A percentile compares a stretch with the other conserved stretches of the same genome.
Conservation (phyloP, 2,888 invertebrate species). For the Oligia latruncula region DNA sequence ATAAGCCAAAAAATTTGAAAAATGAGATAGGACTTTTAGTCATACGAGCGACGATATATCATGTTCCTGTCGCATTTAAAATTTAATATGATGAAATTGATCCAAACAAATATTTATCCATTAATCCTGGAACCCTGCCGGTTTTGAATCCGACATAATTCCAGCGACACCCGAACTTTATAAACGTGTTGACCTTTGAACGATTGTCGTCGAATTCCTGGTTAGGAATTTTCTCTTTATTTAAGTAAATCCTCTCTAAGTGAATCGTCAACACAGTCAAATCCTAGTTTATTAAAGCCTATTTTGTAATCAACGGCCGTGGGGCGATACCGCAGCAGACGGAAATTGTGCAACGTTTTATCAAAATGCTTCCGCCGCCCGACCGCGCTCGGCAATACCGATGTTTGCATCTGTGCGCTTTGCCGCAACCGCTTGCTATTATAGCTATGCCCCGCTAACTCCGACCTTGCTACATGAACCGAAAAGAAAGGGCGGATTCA, state of each 20-base stretch:
- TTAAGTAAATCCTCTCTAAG: slow-evolving; percentile 7
- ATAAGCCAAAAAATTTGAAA: too few relatives aligned
- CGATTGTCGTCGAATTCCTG: background rate
- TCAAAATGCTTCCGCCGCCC: slow-evolving; percentile 79
- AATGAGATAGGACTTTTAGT: too few relatives aligned
- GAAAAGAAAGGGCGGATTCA: slow-evolving; percentile 43
- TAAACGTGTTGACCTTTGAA: slow-evolving; percentile 33
- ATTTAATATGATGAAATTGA: slow-evolving; percentile 59
- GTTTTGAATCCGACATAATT: slow-evolving; percentile 36
- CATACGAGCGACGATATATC: slow-evolving; percentile 57
- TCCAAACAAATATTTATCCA: slow-evolving; percentile 30
- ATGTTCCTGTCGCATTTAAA: slow-evolving; percentile 62
- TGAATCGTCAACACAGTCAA: slow-evolving; percentile 21
- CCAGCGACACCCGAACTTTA: slow-evolving; percentile 22
- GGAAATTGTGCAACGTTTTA: slow-evolving; percentile 85
- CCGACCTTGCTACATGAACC: slow-evolving; percentile 53
- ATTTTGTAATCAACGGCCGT: slow-evolving; percentile 70
- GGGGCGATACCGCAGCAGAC: slow-evolving; percentile 69
- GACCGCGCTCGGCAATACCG: slow-evolving; percentile 70
- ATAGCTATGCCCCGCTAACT: slow-evolving; percentile 55
- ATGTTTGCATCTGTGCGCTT: slow-evolving; percentile 78
- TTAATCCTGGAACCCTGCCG: slow-evolving; percentile 16
- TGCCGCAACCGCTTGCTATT: slow-evolving; percentile 62
- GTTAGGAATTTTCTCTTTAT: slow-evolving; percentile 16
- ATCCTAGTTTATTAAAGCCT: slow-evolving; percentile 70